phyloP scores from a whole-genome alignment of 2,888 invertebrate species.

The Euproctis similis region DNA sequence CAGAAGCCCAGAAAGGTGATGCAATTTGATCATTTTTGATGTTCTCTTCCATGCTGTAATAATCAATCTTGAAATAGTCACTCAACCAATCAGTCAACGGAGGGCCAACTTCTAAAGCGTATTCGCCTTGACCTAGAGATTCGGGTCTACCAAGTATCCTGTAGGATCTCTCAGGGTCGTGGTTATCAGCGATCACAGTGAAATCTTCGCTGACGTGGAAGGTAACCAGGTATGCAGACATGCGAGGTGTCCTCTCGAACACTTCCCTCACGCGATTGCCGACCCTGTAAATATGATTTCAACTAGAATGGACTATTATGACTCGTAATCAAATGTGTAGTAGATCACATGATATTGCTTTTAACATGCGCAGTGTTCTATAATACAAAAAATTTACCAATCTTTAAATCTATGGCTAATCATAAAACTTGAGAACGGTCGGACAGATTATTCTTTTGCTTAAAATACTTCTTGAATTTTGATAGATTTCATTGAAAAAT shows the following conservation, averaged over 20 bases:
- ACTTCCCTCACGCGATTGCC: slow-evolving; percentile 48
- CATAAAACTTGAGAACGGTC: too few species aligned
- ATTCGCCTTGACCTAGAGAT: slow-evolving; percentile 52
- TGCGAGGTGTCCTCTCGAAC: slow-evolving; percentile 78
- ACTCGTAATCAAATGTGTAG: too few species aligned
- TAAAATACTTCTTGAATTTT: too few species aligned
- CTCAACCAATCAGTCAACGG: slow-evolving; percentile 56
- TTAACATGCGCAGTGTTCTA: too few species aligned
- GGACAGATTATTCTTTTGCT: too few species aligned
- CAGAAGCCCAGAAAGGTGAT: slow-evolving; percentile 66
- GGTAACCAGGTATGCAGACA: slow-evolving; percentile 91
- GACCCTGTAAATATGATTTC: slow-evolving; percentile 32
- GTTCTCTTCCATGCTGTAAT: slow-evolving; percentile 48
- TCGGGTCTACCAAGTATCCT: slow-evolving; percentile 58
- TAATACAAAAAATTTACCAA: too few species aligned
- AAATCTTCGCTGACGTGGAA: slow-evolving; percentile 74
- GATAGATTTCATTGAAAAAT: too few species aligned
- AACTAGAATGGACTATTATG: too few species aligned
- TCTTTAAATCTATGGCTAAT: too few species aligned
- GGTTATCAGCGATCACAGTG: slow-evolving; percentile 49
- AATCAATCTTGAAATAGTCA: slow-evolving; percentile 51
- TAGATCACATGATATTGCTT: too few species aligned
- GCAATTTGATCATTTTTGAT: slow-evolving; percentile 68
- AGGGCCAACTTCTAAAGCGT: slow-evolving; percentile 60
- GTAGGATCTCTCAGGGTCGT: slow-evolving; percentile 38